Conservation (phyloP, 2,797 vertebrate genomes). For the Pseudotriccus pelzelni region DNA sequence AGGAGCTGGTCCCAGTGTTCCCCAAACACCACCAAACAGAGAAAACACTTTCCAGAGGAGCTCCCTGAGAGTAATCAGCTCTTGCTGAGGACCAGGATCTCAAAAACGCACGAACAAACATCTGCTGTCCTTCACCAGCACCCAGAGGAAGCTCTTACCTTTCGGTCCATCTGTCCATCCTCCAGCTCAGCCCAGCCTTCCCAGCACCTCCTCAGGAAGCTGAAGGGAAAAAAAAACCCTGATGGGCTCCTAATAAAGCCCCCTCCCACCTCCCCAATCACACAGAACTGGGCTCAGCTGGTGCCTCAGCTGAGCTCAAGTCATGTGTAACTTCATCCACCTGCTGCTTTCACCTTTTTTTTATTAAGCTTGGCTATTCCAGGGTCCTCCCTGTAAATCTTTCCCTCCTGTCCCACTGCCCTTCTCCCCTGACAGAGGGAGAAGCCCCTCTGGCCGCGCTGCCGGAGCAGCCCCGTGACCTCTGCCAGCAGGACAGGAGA, state of each 20-base stretch:
- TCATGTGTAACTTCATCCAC: not conserved
- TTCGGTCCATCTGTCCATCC: accelerated
- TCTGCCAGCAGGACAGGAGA: not conserved
- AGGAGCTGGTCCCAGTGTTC: not conserved
- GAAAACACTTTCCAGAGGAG: accelerated
- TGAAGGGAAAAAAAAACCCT: accelerated
- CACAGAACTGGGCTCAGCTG: not conserved
- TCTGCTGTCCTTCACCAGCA: accelerated
- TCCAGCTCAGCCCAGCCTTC: not conserved
- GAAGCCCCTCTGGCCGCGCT: not conserved
- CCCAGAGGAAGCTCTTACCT: accelerated
- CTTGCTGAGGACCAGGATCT: not conserved
- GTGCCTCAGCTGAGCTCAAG: not conserved
- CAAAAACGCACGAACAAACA: accelerated
- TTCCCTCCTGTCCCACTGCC: not conserved
- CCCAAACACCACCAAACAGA: not conserved
- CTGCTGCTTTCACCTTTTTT: not conserved
- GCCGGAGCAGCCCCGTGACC: not conserved
- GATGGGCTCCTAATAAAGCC: not conserved
- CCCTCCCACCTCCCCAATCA: not conserved
- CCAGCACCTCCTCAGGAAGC: not conserved
- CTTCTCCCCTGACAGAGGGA: not conserved
- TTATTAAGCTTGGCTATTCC: not conserved
- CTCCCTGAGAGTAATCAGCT: accelerated
- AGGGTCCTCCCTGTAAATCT: not conserved